Base-by-base conservation (phyloP, 2,113 vertebrate species). In the Macaca nemestrina region DNA sequence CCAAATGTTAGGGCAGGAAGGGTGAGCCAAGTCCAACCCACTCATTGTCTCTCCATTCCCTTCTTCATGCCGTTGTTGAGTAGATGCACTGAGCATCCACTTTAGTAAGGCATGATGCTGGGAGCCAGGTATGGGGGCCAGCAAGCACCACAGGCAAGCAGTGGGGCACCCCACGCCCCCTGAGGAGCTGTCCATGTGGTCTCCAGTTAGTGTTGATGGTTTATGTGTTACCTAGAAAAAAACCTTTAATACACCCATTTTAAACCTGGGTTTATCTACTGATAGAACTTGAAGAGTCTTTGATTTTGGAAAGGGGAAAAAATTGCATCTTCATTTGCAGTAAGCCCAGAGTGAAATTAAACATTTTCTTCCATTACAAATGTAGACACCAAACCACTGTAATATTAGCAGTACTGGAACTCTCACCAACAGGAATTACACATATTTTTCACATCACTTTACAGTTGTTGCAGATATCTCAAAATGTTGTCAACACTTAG, bases 261-360 rank as follows among this genome's bases (percentile, higher is more conserved):
- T 96, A 64, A 89, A 85, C 43, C 68, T 61, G 76, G 3, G 8
- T 88, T 11, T 88, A 18, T 72, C 48, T 75, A n/a, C 43, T 73
- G 16, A 64, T 43, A 96, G 73, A 96, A 93, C 27, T 79, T 68
- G 30, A 14, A 0, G 1, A 22, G 10, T 61, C 48, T 86, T 32
- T 90, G 79, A 80, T 17, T 17, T 95, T 87, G 30, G 32, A 92
- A 95, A 38, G 94, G 52, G 40, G 52, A 95, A 85, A 88, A 25
- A 38, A 45, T 64, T 59, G 14, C 22, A 38, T 79, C 35, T 82
- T 90, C 30, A 40, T 92, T 94, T 97, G 38, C 2, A 67, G 6
- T 57, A 93, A 92, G 70, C 20, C 25, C 32, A 90, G 57, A 70
- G 38, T 93, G 55, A 93, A 96, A 96, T 45, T 25, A 95, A 94